Percentiles rank a stretch among this genome's conserved stretches.
Evolutionary conservation across 2,113 vertebrate genomes (phyloP).

Genomic region (Bujurquina vittata): DNA sequence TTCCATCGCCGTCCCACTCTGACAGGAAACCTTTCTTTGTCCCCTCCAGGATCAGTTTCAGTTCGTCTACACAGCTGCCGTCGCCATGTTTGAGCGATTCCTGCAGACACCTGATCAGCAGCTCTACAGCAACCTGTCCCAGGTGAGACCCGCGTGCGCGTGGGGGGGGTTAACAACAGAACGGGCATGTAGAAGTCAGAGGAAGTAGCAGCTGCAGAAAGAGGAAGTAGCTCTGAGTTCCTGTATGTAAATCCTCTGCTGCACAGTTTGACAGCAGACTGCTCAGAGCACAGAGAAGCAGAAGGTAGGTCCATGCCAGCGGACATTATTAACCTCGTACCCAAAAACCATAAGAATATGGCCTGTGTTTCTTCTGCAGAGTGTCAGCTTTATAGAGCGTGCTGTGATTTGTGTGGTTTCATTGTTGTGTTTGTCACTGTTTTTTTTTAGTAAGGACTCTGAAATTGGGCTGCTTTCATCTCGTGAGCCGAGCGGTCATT

Average conservation of each 20-base stretch:
- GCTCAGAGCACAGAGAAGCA: neutral
- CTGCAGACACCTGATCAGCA: neutral
- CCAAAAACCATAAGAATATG: too few relatives aligned
- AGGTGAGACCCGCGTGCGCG: neutral
- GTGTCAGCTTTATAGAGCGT: neutral
- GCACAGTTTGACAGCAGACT: neutral
- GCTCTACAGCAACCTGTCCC: neutral
- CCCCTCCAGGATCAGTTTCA: slow-evolving; percentile 53
- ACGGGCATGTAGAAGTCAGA: neutral
- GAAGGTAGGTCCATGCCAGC: neutral
- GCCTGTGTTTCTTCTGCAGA: neutral
- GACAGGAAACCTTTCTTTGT: neutral
- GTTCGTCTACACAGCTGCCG: slow-evolving; percentile 47
- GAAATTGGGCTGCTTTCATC: neutral
- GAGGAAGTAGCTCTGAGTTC: slow-evolving; percentile 49
- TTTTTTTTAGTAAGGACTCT: neutral
- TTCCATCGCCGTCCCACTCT: too few relatives aligned
- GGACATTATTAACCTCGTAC: too few relatives aligned
- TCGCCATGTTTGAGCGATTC: slow-evolving; percentile 18
- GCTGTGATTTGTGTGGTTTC: neutral
- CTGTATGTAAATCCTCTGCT: slow-evolving; percentile 43
- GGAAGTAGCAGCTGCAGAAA: slow-evolving; percentile 44
- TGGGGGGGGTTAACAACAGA: neutral
- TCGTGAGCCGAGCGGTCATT: rapidly evolving
- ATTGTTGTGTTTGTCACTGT: neutral